Base-by-base conservation (phyloP, 2,888 invertebrate species). In the Pocota personata region DNA sequence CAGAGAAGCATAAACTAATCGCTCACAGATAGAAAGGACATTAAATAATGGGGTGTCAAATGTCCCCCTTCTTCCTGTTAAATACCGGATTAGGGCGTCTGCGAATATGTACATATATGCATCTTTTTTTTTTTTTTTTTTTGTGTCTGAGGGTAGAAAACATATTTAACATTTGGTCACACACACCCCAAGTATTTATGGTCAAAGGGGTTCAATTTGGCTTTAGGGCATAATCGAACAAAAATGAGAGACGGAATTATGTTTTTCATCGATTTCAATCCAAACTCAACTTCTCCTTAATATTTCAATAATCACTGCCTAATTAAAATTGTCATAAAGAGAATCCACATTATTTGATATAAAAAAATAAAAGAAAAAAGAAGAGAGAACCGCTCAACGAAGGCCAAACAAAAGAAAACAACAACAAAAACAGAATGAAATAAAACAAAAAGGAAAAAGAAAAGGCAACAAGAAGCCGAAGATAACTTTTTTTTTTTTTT, bases 41-140 rank as follows among this genome's bases (percentile, higher is more conserved):
- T 52, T 64, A 16, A 64, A 55, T 21, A 35, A 64, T 64, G 46
- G 75, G 52, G 62, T 75, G 52, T 75, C 75, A 75, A 55, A 64
- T 75, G n/a, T 62, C 75, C 10, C 60, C 62, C 73, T 52, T 43
- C 21, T 64, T 64, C 52, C 64, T 64, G 52, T 64, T 21, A 27
- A 50, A 40, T 32, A 73, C 52, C 30, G 60, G 50, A 64, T 64
- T 64, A 75, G 24, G 60, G 72, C 60, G 72, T 72, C 43, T 57
- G 57, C 30, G 35, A 12, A 57, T 40, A 52, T n/a, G 8, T 62
- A n/a, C n/a, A n/a, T n/a, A 27, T 27, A 32, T 57, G 46, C 43
- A 35, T 46, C 57, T 46, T 14, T 24, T 12, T 10, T 1, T 16
- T 40, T 3, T 3, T 40, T 2, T 2, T 50, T 37, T 27, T 37